These are phyloP conservation scores for Stratiomys singularior DNA, from an alignment of 2,888 invertebrate species.

Conservation along the genomic window DNA sequence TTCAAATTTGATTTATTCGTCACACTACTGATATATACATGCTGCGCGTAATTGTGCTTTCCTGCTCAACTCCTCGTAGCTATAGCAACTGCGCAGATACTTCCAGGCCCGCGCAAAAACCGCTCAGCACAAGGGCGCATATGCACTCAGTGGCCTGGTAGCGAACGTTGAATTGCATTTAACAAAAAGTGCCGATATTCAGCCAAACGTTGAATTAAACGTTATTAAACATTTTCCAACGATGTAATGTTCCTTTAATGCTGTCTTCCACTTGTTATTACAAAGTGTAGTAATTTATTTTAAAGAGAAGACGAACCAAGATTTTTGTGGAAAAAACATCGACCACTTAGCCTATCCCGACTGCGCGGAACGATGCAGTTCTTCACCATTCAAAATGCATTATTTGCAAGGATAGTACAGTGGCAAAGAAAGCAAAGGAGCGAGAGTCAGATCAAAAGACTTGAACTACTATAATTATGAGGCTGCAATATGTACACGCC, in stretches of 20 bases:
- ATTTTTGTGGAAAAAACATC: constrained; percentile 1
- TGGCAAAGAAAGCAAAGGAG: not conserved
- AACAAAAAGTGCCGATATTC: constrained; percentile 42
- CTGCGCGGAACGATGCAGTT: not conserved
- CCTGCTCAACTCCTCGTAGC: not conserved
- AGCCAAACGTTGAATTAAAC: constrained; percentile 38
- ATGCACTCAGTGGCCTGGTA: not conserved
- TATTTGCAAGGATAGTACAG: constrained; percentile 6
- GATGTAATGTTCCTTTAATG: constrained; percentile 38
- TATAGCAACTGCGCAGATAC: not conserved
- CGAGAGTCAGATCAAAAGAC: not conserved
- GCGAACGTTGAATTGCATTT: not conserved
- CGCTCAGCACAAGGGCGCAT: not conserved
- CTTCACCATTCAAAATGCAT: constrained; percentile 9
- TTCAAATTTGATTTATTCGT: constrained; percentile 6
- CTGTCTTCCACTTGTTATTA: constrained; percentile 34
- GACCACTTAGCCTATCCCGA: not conserved
- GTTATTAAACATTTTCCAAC: constrained; percentile 41
- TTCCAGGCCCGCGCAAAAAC: not conserved
- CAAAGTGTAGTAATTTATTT: constrained; percentile 41
- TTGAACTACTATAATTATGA: constrained; percentile 49
- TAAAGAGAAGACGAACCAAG: constrained; percentile 20
- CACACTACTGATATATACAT: not conserved
- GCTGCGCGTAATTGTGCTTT: not conserved
- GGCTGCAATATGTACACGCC: constrained; percentile 45